Conservation (phyloP, 2,113 vertebrate genomes). For the Paramormyrops kingsleyae region DNA sequence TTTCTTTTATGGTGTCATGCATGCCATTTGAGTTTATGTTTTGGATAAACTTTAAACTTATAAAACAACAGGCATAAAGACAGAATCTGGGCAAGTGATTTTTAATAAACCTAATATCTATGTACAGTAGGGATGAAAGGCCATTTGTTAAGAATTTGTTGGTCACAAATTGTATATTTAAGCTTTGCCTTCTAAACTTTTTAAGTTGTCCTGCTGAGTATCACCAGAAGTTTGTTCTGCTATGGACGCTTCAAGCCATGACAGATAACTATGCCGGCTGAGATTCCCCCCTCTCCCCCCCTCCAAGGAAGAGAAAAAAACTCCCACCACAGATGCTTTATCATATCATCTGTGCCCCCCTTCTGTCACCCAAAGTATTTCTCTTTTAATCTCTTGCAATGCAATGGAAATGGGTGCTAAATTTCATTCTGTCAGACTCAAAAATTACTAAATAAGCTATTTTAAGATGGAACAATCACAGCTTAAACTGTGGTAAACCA, state of each 20-base stretch:
- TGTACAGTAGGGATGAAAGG: background rate
- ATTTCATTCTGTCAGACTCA: background rate
- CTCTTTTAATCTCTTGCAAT: background rate
- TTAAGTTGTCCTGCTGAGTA: background rate
- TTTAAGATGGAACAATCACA: background rate
- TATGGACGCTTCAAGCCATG: background rate
- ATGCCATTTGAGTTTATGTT: background rate
- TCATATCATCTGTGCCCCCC: background rate
- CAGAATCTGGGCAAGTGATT: background rate
- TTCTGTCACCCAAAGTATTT: constrained; percentile 9
- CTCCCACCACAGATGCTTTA: background rate
- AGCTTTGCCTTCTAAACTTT: background rate
- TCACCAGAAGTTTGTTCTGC: background rate
- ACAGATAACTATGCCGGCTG: background rate
- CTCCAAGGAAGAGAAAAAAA: background rate
- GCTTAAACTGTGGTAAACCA: background rate
- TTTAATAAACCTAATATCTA: background rate
- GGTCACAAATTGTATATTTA: background rate
- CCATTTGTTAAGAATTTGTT: background rate
- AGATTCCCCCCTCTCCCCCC: background rate
- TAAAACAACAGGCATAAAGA: background rate
- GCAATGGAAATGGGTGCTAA: background rate
- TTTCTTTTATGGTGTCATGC: background rate
- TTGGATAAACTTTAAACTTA: background rate
- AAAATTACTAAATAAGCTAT: constrained; percentile 2